Conservation (phyloP, 2,797 vertebrate genomes). For the Notoglanidium macrostoma region DNA sequence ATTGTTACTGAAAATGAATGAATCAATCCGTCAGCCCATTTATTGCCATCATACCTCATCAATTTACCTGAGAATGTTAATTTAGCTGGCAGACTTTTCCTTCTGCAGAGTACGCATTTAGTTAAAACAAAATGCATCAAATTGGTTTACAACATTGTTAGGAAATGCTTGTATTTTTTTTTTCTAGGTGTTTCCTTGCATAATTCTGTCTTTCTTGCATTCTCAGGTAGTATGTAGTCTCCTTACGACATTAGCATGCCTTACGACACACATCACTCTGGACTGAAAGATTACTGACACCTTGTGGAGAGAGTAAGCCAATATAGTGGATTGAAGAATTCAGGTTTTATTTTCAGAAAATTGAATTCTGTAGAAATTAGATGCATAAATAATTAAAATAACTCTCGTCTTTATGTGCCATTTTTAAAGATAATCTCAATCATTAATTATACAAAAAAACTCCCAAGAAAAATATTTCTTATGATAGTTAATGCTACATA, state of each 20-base stretch:
- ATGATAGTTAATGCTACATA: background rate
- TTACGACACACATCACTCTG: background rate
- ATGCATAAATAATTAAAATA: background rate
- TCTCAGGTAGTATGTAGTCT: background rate
- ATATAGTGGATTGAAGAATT: background rate
- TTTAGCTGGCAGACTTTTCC: background rate
- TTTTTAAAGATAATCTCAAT: background rate
- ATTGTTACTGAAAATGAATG: background rate
- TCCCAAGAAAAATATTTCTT: background rate
- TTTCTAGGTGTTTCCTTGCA: background rate
- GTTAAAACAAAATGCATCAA: background rate
- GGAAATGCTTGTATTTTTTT: background rate
- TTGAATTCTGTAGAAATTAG: background rate
- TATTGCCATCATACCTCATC: background rate
- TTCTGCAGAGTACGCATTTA: background rate
- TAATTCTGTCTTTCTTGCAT: background rate
- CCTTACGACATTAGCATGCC: no score
- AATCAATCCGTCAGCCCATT: background rate
- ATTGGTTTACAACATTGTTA: background rate
- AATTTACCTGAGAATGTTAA: background rate
- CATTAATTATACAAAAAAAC: background rate
- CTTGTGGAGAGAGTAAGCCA: slow-evolving; percentile 27
- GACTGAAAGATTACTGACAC: slow-evolving; percentile 19
- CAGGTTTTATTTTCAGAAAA: background rate
- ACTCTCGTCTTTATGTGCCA: background rate